Percentiles rank a stretch among this genome's conserved stretches.
These are phyloP conservation scores for Hesperophylax magnus DNA, from an alignment of 1,140 invertebrate species.

Conservation along the genomic window DNA sequence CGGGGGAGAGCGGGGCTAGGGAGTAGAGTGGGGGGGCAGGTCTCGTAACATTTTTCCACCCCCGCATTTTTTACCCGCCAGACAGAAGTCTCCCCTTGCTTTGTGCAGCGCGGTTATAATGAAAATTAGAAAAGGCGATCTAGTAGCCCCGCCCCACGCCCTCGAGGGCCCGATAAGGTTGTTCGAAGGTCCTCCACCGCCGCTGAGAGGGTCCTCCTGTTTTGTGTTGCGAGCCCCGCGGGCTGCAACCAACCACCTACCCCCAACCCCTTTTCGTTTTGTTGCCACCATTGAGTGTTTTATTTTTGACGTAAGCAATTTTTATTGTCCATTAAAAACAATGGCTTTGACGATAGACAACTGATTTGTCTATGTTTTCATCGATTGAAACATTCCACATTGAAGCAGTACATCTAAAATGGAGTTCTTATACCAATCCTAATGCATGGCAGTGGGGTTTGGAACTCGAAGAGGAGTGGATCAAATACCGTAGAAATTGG, in stretches of 20 bases:
- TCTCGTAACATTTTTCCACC: slow-evolving; percentile 5
- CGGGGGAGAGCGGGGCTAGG: not conserved
- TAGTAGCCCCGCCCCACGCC: not conserved
- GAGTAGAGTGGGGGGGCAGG: not conserved
- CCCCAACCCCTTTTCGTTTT: not conserved
- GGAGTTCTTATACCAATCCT: too few relatives aligned
- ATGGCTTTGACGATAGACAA: too few relatives aligned
- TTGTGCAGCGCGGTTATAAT: slow-evolving; percentile 16
- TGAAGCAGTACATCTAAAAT: too few relatives aligned
- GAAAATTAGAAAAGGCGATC: slow-evolving; percentile 19
- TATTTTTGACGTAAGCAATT: slow-evolving; percentile 32
- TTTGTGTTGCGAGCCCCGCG: not conserved
- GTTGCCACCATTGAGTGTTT: not conserved
- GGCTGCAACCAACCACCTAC: not conserved
- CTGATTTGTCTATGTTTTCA: too few relatives aligned
- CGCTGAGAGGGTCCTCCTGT: slow-evolving; percentile 4
- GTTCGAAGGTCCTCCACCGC: slow-evolving; percentile 15
- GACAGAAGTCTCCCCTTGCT: slow-evolving; percentile 1
- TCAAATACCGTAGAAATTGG: too few relatives aligned
- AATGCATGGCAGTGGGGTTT: too few relatives aligned
- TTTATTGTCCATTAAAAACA: too few relatives aligned
- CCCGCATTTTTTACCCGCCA: not conserved
- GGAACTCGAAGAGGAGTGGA: too few relatives aligned
- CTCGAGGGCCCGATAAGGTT: slow-evolving; percentile 18
- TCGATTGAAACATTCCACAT: too few relatives aligned